Percentiles rank a stretch among this genome's conserved stretches.
Conservation (phyloP, 1,140 invertebrate species). For the Drosophila quadrilineata region DNA sequence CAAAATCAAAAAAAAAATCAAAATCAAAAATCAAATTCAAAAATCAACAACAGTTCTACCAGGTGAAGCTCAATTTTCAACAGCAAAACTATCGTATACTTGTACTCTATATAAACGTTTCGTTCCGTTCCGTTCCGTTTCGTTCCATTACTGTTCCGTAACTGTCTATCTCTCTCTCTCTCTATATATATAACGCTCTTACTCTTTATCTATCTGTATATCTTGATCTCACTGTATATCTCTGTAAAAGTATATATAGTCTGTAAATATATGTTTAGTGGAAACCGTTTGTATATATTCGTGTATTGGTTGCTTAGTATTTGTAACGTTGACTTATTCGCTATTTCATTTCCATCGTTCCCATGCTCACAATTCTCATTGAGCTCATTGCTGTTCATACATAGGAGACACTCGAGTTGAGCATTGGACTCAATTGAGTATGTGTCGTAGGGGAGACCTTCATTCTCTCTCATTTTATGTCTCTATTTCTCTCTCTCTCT, state of each 20-base stretch:
- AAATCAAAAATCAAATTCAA: too few species aligned
- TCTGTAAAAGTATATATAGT: too few species aligned
- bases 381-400: too few species aligned
- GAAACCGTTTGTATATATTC: constrained; percentile 26
- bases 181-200: constrained; percentile 19
- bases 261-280: too few species aligned
- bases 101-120: constrained; percentile 55
- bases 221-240: too few species aligned
- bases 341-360: constrained; percentile 21
- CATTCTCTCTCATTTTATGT: too few species aligned
- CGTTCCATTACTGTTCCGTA: constrained; percentile 45
- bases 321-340: constrained; percentile 15
- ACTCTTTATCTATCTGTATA: constrained; percentile 4
- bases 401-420: too few species aligned
- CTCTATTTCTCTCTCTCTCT: too few species aligned
- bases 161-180: too few species aligned
- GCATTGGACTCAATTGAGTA: too few species aligned
- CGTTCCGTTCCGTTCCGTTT: constrained; percentile 53
- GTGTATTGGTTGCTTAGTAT: constrained; percentile 4
- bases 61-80: constrained; percentile 75
- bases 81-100: constrained; percentile 36
- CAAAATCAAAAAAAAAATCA: constrained; percentile 27
- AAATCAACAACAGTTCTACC: constrained; percentile 74
- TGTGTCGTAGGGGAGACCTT: too few species aligned
- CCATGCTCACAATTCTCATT: too few species aligned